Conservation (phyloP, 1,140 invertebrate genomes). For the Dufourea novaeangliae region DNA sequence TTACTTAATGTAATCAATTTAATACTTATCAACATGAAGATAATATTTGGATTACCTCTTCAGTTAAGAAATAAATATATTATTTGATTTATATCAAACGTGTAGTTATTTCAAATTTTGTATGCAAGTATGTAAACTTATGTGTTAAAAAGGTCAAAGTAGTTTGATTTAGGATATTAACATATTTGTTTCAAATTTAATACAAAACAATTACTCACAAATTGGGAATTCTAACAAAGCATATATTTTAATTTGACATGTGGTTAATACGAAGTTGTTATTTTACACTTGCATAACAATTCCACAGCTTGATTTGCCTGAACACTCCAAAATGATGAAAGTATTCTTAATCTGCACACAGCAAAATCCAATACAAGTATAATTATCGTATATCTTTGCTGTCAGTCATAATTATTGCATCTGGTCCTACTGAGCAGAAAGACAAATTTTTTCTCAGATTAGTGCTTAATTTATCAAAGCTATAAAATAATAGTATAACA, state of each 20-base stretch:
- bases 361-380: slow-evolving; percentile 44
- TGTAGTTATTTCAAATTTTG: slow-evolving; percentile 6
- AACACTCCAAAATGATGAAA: slow-evolving; percentile 59
- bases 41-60: background rate
- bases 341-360: slow-evolving; percentile 46
- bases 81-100: slow-evolving; percentile 10
- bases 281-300: slow-evolving; percentile 67
- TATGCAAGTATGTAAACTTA: background rate
- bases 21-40: slow-evolving; percentile 13
- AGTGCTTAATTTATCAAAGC: slow-evolving; percentile 58
- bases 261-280: slow-evolving; percentile 60
- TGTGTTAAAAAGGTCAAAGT: slow-evolving; percentile 8
- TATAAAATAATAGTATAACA: slow-evolving; percentile 60
- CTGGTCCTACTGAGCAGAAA: slow-evolving; percentile 59
- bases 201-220: slow-evolving; percentile 14
- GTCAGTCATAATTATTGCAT: slow-evolving; percentile 59
- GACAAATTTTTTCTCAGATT: slow-evolving; percentile 48
- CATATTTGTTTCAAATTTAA: slow-evolving; percentile 7
- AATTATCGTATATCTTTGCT: slow-evolving; percentile 39
- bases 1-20: slow-evolving; percentile 30
- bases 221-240: slow-evolving; percentile 72
- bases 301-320: slow-evolving; percentile 57
- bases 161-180: background rate
- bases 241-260: slow-evolving; percentile 70
- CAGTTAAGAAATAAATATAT: slow-evolving; percentile 4